Base-by-base conservation (phyloP, 2,888 invertebrate species). In the Brenthis hecate region DNA sequence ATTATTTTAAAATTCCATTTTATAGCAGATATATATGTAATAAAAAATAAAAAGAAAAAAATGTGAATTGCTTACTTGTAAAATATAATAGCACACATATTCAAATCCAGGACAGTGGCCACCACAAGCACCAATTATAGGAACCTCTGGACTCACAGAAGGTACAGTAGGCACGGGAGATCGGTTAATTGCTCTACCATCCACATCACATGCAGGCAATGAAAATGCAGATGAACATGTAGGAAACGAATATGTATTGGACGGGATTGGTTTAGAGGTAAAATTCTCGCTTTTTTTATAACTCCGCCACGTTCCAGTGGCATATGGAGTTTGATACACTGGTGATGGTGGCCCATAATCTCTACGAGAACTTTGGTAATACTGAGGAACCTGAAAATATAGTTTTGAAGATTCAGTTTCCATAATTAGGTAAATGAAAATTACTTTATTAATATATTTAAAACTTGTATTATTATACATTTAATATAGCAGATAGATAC, bases 81-180 rank as follows among this genome's bases (percentile, higher is more conserved):
- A 89, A 79, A 95, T 94, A 84, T 95, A 95, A 85, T 95, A 95
- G 87, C 95, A 95, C 76, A 95, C 94, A 90, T 95, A 95, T 91
- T 95, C 95, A 89, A 95, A 95, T 73, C 94, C 95, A 73, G 95
- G 94, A 75, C 95, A 95, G 80, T 95, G 95, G 5, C 95, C 95
- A 13, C 95, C 95, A 83, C 95, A 95, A 32, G 95, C 95, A 72
- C 95, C 94, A 70, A 95, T 94, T 57, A 94, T 93, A 63, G 94
- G 93, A 68, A 92, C 92, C 80, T 93, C 93, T 70, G 93, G 92
- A 74, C 89, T 92, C 16, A 85, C 82, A 8, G 92, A 86, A 8
- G 87, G 84, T 54, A 83, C 73, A 0, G 89, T 85, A 28, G 90
- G 87, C 19, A 86, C 77, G 0, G 89, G 89, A 1, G 91, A 87